Evolutionary conservation across 1,140 invertebrate species (phyloP), one percentile per base, ranked within the genome.

Genomic region (Apis florea): DNA sequence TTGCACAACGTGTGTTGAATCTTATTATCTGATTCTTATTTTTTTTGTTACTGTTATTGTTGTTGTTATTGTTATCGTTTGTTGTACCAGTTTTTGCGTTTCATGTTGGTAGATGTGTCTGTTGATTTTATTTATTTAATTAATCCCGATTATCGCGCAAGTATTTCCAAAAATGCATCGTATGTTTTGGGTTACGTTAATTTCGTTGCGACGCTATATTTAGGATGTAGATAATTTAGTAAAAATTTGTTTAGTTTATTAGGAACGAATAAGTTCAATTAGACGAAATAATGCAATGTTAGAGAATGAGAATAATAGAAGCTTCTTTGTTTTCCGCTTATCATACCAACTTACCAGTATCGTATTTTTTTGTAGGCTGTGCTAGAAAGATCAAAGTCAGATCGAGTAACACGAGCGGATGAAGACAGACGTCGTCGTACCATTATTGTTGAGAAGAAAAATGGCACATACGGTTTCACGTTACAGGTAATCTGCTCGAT

Each of bases 401-500:
- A 98, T 90, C 95, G 97, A 31, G 95, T 95, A 59, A 95, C 96
- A 24, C 97, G 97, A 90, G 95, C 96, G 1, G 97, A 97, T 83
- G 97, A 98, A 88, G 97, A 98, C 90, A 95, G 96, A 69, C 93
- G 97, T 49, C 94, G 97, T 66, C 95, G 98, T 47, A 97, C 98
- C 8, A 98, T 98, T 15, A 98, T 99, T 74, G 96, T 99, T 1
- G 97, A 98, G 91, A 98, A 98, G 93, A 96, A 97, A 89, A 97
- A 97, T 93, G 96, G 97, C n/a, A 97, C 97, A 17, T 99, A 97
- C 92, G 98, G 98, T 9, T 99, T 99, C 92, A 99, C 98, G 0
- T 94, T 99, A 71, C 96, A 96, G 95, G 96, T 96, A 93, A 78
- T 49, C 63, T 67, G 19, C 24, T 40, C 13, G 21, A 17, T 75